Conservation (phyloP, 2,113 vertebrate species). For the Pseudopodoces humilis region DNA sequence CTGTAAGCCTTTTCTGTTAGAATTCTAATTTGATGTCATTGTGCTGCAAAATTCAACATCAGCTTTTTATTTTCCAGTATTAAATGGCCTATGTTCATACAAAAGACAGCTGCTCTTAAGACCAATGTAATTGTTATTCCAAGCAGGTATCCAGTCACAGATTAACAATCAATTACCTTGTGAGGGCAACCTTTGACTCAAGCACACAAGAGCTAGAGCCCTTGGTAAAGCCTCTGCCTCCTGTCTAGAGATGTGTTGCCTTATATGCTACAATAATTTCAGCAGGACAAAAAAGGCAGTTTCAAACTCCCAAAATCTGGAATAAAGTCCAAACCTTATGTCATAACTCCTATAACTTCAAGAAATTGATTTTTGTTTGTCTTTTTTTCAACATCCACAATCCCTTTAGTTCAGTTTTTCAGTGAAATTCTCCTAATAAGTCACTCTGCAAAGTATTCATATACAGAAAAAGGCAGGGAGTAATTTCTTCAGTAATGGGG, state of each 20-base stretch:
- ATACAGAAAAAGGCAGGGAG: neutral
- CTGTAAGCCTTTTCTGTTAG: neutral
- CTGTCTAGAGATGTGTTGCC: neutral
- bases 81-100: neutral
- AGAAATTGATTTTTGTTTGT: neutral
- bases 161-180: neutral
- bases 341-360: neutral
- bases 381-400: neutral
- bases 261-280: neutral
- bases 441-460: neutral
- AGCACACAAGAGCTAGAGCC: neutral
- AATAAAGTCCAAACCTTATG: neutral
- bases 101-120: neutral
- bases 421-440: neutral
- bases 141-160: neutral
- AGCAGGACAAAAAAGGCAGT: neutral
- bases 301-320: neutral
- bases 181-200: neutral
- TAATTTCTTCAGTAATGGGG: neutral
- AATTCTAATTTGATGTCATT: neutral
- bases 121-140: neutral
- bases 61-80: neutral
- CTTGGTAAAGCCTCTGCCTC: neutral
- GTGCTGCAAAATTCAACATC: neutral
- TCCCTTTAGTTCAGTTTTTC: neutral